phyloP scores from a whole-genome alignment of 2,113 vertebrate species.

The Brevimyrus niger region DNA sequence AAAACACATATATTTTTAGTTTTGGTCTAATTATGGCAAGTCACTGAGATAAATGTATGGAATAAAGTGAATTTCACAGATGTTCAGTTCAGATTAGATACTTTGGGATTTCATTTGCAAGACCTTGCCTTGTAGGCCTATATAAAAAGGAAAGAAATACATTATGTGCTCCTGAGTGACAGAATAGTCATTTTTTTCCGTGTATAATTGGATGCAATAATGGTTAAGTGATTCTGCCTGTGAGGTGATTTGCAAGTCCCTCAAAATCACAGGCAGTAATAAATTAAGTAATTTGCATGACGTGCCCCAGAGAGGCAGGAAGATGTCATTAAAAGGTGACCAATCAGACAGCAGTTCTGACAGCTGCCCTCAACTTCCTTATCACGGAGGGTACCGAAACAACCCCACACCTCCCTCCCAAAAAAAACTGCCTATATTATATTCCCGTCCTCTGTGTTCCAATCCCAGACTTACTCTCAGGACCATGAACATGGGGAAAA shows the following conservation, averaged over 20 bases:
- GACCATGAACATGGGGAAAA: neutral
- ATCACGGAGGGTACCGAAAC: neutral
- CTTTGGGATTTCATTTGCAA: neutral
- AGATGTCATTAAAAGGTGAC: neutral
- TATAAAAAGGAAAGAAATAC: neutral
- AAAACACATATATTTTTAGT: neutral
- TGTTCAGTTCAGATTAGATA: neutral
- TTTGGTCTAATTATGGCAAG: neutral
- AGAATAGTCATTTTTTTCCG: constrained; percentile 7
- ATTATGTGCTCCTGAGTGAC: constrained; percentile 2
- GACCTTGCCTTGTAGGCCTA: neutral
- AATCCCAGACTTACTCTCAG: neutral
- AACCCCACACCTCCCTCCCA: neutral
- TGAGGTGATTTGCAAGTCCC: constrained; percentile 7
- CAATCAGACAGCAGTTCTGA: neutral
- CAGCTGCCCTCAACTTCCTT: neutral
- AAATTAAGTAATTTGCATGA: neutral
- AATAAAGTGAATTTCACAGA: neutral
- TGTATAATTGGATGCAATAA: constrained; percentile 11
- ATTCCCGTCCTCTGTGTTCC: neutral
- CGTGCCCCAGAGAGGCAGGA: neutral
- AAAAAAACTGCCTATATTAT: neutral
- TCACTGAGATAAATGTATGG: neutral
- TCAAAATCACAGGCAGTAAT: constrained; percentile 10
- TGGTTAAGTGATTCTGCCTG: constrained; percentile 7